Percentiles rank a stretch among this genome's conserved stretches.
These are phyloP conservation scores for Cataglyphis altisquamis DNA, from an alignment of 2,888 invertebrate species.

Conservation along the genomic window DNA sequence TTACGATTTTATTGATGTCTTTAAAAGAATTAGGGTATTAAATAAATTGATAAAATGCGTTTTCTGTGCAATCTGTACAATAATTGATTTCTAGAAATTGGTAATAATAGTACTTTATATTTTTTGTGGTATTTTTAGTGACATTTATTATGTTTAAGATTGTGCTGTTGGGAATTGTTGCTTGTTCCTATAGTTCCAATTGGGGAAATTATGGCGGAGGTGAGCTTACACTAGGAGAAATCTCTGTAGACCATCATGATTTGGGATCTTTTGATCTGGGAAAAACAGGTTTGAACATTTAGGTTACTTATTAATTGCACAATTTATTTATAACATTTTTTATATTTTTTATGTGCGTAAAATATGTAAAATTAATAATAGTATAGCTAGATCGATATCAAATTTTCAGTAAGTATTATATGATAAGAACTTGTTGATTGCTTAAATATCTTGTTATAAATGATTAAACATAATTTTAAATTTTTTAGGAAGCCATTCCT, in stretches of 20 bases:
- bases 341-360: not conserved
- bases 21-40: not conserved
- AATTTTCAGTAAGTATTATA: not conserved
- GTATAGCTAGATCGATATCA: not conserved
- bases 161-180: conserved; percentile 62
- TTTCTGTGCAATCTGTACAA: not conserved
- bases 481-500: conserved; percentile 38
- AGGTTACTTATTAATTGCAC: not conserved
- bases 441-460: conserved; percentile 6
- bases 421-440: not conserved
- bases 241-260: conserved; percentile 70
- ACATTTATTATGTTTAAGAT: conserved; percentile 57
- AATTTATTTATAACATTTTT: not conserved
- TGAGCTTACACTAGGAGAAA: conserved; percentile 78
- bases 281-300: conserved; percentile 61
- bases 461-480: not conserved
- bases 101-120: not conserved
- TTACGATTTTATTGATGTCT: conserved; percentile 13
- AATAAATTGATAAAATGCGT: not conserved
- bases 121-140: not conserved
- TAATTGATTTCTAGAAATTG: not conserved
- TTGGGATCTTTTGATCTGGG: conserved; percentile 70
- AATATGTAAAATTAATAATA: not conserved
- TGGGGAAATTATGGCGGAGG: conserved; percentile 63
- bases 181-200: conserved; percentile 60